phyloP scores from a whole-genome alignment of 2,797 vertebrate species.

The Buceros bicornis region DNA sequence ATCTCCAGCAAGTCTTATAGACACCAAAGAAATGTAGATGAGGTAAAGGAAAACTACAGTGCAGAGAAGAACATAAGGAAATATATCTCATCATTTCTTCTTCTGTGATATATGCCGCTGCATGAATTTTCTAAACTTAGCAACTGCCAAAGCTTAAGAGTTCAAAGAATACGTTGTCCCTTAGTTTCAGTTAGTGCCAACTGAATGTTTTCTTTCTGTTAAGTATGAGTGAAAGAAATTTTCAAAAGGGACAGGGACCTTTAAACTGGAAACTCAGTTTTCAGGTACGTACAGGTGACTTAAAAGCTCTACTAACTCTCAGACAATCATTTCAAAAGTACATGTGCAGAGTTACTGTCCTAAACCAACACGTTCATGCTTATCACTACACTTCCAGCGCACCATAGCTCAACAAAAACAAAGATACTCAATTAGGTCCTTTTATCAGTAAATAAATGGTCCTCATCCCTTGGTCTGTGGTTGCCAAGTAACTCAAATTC shows the following conservation, averaged over 20 bases:
- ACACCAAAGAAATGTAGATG: not conserved
- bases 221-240: not conserved
- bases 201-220: not conserved
- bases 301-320: not conserved
- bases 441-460: not conserved
- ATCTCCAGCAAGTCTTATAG: not conserved
- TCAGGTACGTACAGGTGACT: not conserved
- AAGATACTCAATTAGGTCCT: not conserved
- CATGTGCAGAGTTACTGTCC: accelerated
- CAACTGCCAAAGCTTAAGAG: not conserved
- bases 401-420: not conserved
- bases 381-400: not conserved
- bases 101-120: not conserved
- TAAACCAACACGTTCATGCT: not conserved
- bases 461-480: not conserved
- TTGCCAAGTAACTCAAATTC: not conserved
- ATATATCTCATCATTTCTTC: not conserved
- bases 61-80: not conserved
- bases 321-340: not conserved
- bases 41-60: not conserved
- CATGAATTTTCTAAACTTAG: not conserved
- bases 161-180: not conserved
- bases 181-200: not conserved
- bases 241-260: not conserved
- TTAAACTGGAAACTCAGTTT: not conserved